A percentile compares a stretch with the other conserved stretches of the same genome.
Conservation (phyloP, 2,113 vertebrate genomes). For the Trinectes maculatus region DNA sequence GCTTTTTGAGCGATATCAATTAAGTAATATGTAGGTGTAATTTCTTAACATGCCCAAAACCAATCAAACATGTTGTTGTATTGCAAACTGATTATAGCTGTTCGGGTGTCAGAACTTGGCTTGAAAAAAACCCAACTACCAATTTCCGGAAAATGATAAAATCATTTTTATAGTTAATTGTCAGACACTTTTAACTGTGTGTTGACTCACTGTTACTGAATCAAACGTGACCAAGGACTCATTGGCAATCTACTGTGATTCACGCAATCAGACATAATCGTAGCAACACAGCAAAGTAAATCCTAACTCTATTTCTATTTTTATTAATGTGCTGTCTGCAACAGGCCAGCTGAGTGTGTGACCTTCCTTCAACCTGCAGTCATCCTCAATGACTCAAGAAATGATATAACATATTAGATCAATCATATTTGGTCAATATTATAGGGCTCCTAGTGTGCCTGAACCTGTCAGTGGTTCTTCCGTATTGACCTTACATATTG, state of each 20-base stretch:
- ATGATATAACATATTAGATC: too few relatives aligned
- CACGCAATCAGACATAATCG: constrained; percentile 21
- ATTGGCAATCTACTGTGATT: constrained; percentile 32
- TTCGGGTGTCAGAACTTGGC: too few relatives aligned
- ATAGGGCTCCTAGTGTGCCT: neutral
- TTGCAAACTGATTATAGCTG: neutral
- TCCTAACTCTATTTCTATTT: constrained; percentile 29
- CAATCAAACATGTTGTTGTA: too few relatives aligned
- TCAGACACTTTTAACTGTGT: constrained; percentile 4
- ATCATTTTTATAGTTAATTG: constrained; percentile 1
- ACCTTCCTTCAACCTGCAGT: constrained; percentile 47
- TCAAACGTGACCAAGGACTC: constrained; percentile 21
- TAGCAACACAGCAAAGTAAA: constrained; percentile 7
- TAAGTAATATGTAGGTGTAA: neutral
- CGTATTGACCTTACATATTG: too few relatives aligned
- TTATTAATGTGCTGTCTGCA: constrained; percentile 43
- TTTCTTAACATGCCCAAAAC: neutral
- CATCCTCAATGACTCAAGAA: constrained; percentile 30
- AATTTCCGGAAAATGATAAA: too few relatives aligned
- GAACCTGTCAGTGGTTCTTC: neutral
- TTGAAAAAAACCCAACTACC: too few relatives aligned
- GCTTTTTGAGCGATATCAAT: neutral
- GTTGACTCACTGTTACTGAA: constrained; percentile 14
- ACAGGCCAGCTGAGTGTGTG: constrained; percentile 38
- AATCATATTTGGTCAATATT: neutral